Conservation (phyloP, 2,113 vertebrate genomes). For the Lepus timidus region DNA sequence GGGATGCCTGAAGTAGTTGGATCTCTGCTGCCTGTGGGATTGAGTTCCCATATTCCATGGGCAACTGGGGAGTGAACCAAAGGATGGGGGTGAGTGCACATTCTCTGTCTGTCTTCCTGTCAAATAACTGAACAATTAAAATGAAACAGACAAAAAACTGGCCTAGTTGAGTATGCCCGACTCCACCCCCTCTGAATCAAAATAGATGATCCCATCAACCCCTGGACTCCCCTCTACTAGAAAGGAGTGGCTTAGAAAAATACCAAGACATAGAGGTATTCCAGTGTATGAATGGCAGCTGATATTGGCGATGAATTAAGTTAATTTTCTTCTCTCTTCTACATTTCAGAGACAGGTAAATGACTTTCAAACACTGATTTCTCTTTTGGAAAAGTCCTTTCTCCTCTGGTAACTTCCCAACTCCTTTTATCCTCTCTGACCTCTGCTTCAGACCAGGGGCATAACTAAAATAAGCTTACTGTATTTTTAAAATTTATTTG, state of each 20-base stretch:
- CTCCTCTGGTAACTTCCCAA: not conserved
- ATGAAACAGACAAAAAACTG: no score
- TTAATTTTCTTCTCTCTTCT: not conserved
- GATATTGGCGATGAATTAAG: not conserved
- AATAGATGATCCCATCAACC: not conserved
- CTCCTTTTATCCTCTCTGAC: constrained; percentile 23
- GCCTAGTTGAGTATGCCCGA: not conserved
- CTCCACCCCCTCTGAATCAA: not conserved
- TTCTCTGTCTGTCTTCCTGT: no score
- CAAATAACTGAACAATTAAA: no score
- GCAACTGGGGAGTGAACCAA: no score
- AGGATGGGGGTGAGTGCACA: no score
- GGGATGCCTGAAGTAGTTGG: no score
- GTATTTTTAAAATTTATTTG: no score
- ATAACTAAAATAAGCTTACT: not conserved
- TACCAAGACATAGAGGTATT: not conserved
- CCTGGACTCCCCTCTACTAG: not conserved
- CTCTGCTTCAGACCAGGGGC: not conserved
- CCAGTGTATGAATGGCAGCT: not conserved
- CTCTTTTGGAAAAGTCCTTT: not conserved
- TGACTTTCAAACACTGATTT: not conserved
- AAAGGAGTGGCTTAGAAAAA: not conserved
- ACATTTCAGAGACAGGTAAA: not conserved
- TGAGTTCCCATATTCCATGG: no score
- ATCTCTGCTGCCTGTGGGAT: no score